Base-by-base conservation (phyloP, 1,140 invertebrate genomes). In the Apocrypta bakeri region DNA sequence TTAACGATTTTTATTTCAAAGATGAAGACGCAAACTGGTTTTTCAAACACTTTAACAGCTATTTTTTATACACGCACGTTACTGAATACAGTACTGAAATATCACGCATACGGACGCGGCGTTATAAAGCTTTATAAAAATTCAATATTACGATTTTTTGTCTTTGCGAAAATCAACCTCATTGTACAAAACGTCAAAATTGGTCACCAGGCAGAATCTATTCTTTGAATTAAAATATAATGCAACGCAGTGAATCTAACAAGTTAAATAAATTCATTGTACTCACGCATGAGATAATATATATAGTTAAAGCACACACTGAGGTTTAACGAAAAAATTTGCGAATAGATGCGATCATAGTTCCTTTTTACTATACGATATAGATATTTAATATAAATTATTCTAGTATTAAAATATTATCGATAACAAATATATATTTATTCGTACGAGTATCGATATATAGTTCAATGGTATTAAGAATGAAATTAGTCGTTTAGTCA, bases 361-460 rank as follows among this genome's bases (percentile, higher is more conserved):
- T 88, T 88, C 87, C 87, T 88, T 85, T 87, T 87, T 83, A 66
- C 24, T 79, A 88, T 87, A 88, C 74, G 79, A 83, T 82, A 88
- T 82, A 81, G 72, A 86, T 83, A 83, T 85, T 86, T 84, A 87
- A 86, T 85, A 86, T 85, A 87, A 87, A 86, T 87, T 87, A 86
- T 87, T 87, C 79, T 86, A 84, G 81, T 84, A 83, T 80, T 31
- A 83, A 80, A 85, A 81, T 74, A 63, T 77, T 68, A 42, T 71
- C 24, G 29, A 79, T 72, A 79, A 33, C 25, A 79, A 79, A 56
- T 72, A 61, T n/a, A n/a, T 71, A 79, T 79, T 79, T 79, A 40
- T 61, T 61, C 68, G 11, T 61, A 72, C 29, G 29, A 72, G 66
- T 42, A 71, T 71, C 69, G 71, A 31, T 79, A 61, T 79, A 72